phyloP scores from a whole-genome alignment of 2,113 vertebrate genomes.

The Glareola pratincola region DNA sequence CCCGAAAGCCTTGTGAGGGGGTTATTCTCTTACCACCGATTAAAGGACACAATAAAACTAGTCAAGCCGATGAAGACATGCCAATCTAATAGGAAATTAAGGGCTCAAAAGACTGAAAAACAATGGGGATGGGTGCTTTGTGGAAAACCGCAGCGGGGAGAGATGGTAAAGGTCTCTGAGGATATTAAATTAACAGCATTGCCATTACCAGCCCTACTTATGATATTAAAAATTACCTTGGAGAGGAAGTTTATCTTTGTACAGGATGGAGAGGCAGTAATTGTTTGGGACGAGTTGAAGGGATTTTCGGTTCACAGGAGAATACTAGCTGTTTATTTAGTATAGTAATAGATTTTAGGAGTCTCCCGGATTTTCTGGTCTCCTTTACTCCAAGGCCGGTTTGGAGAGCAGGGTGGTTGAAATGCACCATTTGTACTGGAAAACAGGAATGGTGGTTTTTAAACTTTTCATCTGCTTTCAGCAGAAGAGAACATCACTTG shows the following conservation, averaged over 20 bases:
- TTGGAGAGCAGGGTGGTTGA: background rate
- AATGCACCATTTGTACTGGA: background rate
- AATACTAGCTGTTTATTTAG: background rate
- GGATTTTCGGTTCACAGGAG: background rate
- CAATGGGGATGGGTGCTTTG: background rate
- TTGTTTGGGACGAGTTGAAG: background rate
- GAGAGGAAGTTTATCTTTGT: background rate
- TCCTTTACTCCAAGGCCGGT: background rate
- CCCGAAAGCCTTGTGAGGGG: background rate
- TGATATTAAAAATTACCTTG: background rate
- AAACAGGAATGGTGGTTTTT: background rate
- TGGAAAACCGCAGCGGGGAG: background rate
- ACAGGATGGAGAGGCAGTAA: background rate
- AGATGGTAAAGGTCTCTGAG: background rate
- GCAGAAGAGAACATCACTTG: background rate
- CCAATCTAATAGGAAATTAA: background rate
- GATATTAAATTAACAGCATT: background rate
- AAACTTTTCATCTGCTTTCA: background rate
- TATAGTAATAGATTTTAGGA: background rate
- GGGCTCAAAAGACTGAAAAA: background rate
- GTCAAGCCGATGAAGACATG: background rate
- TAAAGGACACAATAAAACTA: background rate
- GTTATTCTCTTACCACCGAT: background rate
- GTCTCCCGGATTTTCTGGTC: background rate
- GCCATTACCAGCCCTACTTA: background rate